Evolutionary conservation across 2,888 invertebrate genomes (phyloP).

Genomic region (Oligia latruncula): DNA sequence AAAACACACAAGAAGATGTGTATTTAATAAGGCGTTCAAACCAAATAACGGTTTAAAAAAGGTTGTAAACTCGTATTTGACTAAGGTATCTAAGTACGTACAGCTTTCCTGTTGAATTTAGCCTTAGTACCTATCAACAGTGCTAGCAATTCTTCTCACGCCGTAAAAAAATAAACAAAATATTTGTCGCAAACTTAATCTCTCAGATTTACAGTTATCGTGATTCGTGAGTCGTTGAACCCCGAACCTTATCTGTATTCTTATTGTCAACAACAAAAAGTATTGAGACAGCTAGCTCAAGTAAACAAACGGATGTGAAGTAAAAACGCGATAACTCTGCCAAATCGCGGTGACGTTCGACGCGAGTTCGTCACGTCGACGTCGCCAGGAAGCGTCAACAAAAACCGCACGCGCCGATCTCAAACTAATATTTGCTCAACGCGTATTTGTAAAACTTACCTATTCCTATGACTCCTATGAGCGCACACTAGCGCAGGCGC

Average conservation of each 20-base stretch:
- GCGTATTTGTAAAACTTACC: conserved; percentile 77
- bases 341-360: conserved; percentile 40
- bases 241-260: conserved; percentile 47
- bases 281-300: conserved; percentile 43
- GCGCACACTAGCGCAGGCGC: conserved; percentile 52
- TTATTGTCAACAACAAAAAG: conserved; percentile 58
- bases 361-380: conserved; percentile 45
- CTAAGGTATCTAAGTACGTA: conserved; percentile 1
- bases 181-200: conserved; percentile 30
- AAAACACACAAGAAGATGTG: not conserved
- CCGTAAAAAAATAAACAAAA: conserved; percentile 29
- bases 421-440: conserved; percentile 72
- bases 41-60: conserved; percentile 8
- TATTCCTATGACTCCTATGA: conserved; percentile 74
- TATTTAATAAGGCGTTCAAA: conserved; percentile 18
- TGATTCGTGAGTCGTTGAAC: conserved; percentile 38
- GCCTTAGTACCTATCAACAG: not conserved
- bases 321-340: conserved; percentile 59
- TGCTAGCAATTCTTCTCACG: conserved; percentile 19
- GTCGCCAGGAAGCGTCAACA: conserved; percentile 56
- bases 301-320: conserved; percentile 46
- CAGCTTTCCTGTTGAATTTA: conserved; percentile 12
- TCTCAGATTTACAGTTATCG: conserved; percentile 43
- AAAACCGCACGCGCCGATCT: conserved; percentile 67
- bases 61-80: conserved; percentile 12